Percentiles rank a stretch among this genome's conserved stretches.
Evolutionary conservation across 2,113 vertebrate species (phyloP).

Genomic region (Cnemophilus loriae): DNA sequence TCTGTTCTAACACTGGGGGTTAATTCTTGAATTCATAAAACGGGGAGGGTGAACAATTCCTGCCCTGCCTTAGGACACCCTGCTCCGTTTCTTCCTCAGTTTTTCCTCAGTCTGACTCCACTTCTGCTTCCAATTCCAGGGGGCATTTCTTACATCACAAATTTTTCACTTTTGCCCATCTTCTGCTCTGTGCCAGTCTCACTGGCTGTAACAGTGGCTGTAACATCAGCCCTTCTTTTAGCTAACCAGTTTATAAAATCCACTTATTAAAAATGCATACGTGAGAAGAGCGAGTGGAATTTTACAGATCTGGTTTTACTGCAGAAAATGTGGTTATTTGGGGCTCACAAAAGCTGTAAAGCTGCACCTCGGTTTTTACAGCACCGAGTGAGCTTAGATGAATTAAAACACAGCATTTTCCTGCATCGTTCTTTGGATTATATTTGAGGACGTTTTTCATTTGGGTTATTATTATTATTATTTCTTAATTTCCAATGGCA

Average conservation of each 20-base stretch:
- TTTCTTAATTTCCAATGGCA: slow-evolving; percentile 36
- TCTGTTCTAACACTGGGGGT: too few relatives aligned
- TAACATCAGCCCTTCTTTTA: background rate
- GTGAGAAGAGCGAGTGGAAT: background rate
- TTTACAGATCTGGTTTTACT: slow-evolving; percentile 50
- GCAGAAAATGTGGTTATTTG: slow-evolving; percentile 16
- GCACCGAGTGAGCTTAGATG: background rate
- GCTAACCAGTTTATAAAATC: slow-evolving; percentile 4
- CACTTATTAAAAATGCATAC: background rate
- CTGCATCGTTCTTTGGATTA: background rate
- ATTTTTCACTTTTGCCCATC: too few relatives aligned
- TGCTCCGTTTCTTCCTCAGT: too few relatives aligned
- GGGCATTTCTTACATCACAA: too few relatives aligned
- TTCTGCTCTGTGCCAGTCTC: too few relatives aligned
- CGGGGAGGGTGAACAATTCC: too few relatives aligned
- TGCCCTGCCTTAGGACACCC: too few relatives aligned
- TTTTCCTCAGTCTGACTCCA: too few relatives aligned
- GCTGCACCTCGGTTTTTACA: background rate
- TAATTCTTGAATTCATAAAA: too few relatives aligned
- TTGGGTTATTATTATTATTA: background rate
- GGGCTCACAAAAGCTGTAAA: slow-evolving; percentile 33
- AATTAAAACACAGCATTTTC: slow-evolving; percentile 50
- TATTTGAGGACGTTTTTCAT: slow-evolving; percentile 31
- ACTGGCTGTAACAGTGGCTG: too few relatives aligned
- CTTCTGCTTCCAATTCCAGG: too few relatives aligned